These are phyloP conservation scores for Dinothrombium tinctorium DNA, from an alignment of 1,140 invertebrate species.

Conservation along the genomic window DNA sequence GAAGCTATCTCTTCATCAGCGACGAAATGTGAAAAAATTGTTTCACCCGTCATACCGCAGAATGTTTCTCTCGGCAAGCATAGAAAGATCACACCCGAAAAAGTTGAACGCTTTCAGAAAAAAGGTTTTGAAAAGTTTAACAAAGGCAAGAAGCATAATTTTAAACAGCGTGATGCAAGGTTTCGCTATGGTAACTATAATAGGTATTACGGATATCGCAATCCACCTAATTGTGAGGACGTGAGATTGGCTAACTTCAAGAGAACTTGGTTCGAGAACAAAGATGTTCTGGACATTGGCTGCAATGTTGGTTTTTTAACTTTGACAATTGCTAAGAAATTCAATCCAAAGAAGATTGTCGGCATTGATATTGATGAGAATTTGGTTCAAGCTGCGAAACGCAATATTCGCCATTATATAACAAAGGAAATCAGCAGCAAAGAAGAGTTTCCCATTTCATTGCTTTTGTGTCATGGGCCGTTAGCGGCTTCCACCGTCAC, in stretches of 20 bases:
- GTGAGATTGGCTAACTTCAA: constrained; percentile 54
- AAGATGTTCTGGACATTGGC: constrained; percentile 84
- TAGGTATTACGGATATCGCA: constrained; percentile 84
- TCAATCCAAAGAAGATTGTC: constrained; percentile 53
- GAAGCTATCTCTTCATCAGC: too few species aligned
- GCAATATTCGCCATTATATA: constrained; percentile 5
- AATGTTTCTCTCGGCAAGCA: too few species aligned
- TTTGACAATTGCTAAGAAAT: constrained; percentile 47
- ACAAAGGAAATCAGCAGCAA: too few species aligned
- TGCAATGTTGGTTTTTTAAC: constrained; percentile 93
- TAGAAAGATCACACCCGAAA: too few species aligned
- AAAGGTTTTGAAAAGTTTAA: too few species aligned
- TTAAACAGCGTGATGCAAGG: constrained; percentile 17
- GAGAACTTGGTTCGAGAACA: constrained; percentile 57
- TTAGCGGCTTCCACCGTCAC: background rate
- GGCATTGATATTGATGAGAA: constrained; percentile 87
- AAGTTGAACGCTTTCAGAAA: too few species aligned
- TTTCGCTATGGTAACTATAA: constrained; percentile 92
- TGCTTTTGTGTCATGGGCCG: too few species aligned
- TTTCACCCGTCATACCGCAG: too few species aligned
- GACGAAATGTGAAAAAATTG: too few species aligned
- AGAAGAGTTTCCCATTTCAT: too few species aligned
- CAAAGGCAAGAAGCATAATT: too few species aligned
- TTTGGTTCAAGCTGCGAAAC: constrained; percentile 49
- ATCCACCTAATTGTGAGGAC: constrained; percentile 39